A percentile compares a stretch with the other conserved stretches of the same genome.
phyloP scores from a whole-genome alignment of 2,888 invertebrate species.

The Dolichopus griseipennis region DNA sequence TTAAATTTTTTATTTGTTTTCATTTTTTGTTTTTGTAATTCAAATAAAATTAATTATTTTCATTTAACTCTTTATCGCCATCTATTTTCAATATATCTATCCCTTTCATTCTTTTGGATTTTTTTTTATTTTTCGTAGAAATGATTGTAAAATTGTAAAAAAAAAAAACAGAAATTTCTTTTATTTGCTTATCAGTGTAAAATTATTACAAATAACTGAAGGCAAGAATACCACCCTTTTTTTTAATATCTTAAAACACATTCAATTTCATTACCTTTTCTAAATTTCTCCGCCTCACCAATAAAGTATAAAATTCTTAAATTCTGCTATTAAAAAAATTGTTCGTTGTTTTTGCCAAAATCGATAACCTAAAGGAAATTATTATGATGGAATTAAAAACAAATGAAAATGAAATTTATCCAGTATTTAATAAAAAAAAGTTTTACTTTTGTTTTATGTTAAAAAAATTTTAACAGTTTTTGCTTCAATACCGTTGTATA shows the following conservation, averaged over 20 bases:
- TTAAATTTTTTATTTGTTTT: background rate
- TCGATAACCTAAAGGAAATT: conserved; percentile 1
- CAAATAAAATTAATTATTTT: conserved; percentile 6
- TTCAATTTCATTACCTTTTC: too few relatives aligned
- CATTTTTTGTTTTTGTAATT: background rate
- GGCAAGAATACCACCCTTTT: background rate
- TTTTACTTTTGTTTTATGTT: background rate
- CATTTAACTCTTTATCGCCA: conserved; percentile 3
- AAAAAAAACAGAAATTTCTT: too few relatives aligned
- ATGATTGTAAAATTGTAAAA: background rate
- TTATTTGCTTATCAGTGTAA: background rate
- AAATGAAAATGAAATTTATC: too few relatives aligned
- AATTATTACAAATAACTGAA: conserved; percentile 1
- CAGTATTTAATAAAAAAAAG: background rate
- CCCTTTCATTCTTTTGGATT: background rate
- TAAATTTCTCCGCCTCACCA: too few relatives aligned
- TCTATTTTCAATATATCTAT: background rate
- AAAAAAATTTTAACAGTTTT: background rate
- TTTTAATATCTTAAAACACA: too few relatives aligned
- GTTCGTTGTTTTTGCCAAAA: background rate
- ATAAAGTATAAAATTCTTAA: background rate
- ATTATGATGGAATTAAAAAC: conserved; percentile 1
- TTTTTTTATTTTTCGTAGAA: background rate
- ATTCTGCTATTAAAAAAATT: background rate
- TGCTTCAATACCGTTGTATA: background rate